Evolutionary conservation across 2,888 invertebrate species (phyloP).

Genomic region (Lacanobia wlatinum): DNA sequence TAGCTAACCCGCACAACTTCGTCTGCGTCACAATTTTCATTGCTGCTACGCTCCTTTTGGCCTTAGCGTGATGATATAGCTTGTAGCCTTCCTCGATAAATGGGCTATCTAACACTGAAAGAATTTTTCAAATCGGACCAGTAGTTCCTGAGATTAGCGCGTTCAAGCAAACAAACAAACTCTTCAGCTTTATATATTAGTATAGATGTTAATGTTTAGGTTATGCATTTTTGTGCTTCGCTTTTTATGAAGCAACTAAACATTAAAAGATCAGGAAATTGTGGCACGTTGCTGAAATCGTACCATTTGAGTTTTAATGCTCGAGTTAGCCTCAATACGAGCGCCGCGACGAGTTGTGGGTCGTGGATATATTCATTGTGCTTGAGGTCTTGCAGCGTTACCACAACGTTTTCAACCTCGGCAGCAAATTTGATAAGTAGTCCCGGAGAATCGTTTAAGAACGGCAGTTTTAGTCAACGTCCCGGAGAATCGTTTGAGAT

Average conservation of each 20-base stretch:
- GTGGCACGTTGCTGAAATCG: fast-evolving
- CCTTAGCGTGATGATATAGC: no score
- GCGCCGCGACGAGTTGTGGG: background rate
- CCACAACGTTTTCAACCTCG: background rate
- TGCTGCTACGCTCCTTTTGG: no score
- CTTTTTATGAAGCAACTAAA: background rate
- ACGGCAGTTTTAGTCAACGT: background rate
- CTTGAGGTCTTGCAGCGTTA: background rate
- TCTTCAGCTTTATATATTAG: no score
- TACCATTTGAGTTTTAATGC: background rate
- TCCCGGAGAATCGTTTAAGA: background rate
- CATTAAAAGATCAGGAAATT: fast-evolving
- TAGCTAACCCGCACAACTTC: no score
- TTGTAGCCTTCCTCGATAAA: no score
- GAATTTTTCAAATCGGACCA: no score
- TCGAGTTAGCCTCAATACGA: background rate
- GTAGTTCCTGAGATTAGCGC: no score
- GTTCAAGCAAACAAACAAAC: no score
- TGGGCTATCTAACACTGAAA: no score
- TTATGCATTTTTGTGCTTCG: background rate
- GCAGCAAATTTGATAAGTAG: background rate
- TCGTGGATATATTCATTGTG: background rate
- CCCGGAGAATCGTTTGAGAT: no score
- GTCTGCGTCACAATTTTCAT: no score
- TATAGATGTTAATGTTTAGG: no score